Conservation (phyloP, 2,113 vertebrate species). For the Eulacestoma nigropectus region DNA sequence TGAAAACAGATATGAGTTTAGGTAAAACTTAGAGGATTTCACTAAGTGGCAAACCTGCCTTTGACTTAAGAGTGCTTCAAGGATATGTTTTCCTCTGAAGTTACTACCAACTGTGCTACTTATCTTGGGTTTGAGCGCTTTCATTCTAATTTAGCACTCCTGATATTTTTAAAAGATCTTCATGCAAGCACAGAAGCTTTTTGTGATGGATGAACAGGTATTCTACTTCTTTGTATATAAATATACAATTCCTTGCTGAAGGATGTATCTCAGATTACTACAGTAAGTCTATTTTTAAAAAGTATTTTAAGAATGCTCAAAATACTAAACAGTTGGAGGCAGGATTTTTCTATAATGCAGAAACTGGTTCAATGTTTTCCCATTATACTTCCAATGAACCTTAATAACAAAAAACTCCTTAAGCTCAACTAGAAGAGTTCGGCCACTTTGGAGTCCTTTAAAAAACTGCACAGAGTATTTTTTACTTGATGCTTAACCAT, state of each 20-base stretch:
- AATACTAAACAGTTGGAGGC: not conserved
- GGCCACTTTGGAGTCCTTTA: not conserved
- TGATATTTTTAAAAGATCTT: not conserved
- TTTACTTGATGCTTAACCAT: not conserved
- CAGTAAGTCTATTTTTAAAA: not conserved
- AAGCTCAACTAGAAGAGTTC: not conserved
- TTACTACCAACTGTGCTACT: not conserved
- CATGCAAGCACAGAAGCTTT: not conserved
- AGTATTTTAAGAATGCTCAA: not conserved
- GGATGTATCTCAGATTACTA: not conserved
- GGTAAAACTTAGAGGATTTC: not conserved
- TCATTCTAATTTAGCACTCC: not conserved
- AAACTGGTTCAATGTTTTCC: not conserved
- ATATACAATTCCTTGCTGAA: not conserved
- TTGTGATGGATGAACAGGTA: not conserved
- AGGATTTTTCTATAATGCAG: not conserved
- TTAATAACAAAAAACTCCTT: not conserved
- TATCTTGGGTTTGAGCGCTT: not conserved
- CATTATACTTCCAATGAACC: not conserved
- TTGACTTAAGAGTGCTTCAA: not conserved
- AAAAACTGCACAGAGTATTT: not conserved
- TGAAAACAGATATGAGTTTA: not conserved
- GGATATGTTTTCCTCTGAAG: not conserved
- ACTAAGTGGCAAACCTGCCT: not conserved
- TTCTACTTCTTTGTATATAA: not conserved